A percentile compares a stretch with the other conserved stretches of the same genome.
Conservation (phyloP, 37 sponge, comb jelly and placozoan species). For the Diacarnus erythraeanus region DNA sequence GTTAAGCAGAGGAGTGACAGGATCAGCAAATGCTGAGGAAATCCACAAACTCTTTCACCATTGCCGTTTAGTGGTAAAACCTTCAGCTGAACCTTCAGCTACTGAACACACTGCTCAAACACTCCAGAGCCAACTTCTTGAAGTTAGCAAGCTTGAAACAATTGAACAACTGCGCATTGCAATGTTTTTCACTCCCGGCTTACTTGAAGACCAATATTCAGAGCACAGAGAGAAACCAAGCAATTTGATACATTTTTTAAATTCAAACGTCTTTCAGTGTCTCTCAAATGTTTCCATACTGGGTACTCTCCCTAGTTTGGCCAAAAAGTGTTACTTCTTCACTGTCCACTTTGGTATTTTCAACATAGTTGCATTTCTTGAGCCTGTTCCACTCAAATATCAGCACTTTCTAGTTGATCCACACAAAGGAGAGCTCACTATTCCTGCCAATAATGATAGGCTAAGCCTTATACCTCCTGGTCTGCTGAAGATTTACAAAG, state of each 20-base stretch:
- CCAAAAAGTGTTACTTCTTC: background rate
- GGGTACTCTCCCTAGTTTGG: background rate
- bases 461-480: background rate
- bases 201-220: background rate
- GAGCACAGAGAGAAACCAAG: background rate
- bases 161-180: background rate
- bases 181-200: background rate
- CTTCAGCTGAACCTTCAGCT: background rate
- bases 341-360: background rate
- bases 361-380: background rate
- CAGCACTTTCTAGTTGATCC: background rate
- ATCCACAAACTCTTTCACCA: background rate
- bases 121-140: background rate
- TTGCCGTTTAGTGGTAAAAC: background rate
- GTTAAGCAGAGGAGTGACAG: background rate
- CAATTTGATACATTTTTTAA: background rate
- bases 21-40: background rate
- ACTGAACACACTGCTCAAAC: background rate
- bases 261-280: background rate
- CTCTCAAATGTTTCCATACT: background rate
- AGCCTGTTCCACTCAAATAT: background rate
- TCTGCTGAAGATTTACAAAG: background rate
- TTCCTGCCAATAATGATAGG: background rate
- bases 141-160: background rate
- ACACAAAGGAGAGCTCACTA: background rate